A percentile compares a stretch with the other conserved stretches of the same genome.
phyloP scores from a whole-genome alignment of 2,888 invertebrate species.

The Caenorhabditis sp. region DNA sequence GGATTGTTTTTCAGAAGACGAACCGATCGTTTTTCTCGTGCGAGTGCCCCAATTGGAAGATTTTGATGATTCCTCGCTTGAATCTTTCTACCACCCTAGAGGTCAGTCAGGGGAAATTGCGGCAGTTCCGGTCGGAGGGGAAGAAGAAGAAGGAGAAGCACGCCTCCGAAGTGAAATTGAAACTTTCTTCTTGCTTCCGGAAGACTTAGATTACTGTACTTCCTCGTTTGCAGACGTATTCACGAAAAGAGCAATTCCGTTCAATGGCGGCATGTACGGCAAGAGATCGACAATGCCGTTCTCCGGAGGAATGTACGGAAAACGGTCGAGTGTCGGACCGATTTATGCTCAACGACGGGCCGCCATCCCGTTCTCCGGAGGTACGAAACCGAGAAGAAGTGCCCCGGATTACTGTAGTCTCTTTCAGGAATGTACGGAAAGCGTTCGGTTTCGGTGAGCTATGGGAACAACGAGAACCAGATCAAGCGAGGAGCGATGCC shows the following conservation, averaged over 20 bases:
- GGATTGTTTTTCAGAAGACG: constrained; percentile 20
- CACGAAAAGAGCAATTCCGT: constrained; percentile 58
- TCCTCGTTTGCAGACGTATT: constrained; percentile 32
- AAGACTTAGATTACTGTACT: no score
- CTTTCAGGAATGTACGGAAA: constrained; percentile 58
- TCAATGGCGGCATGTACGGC: constrained; percentile 69
- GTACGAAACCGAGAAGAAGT: constrained; percentile 7
- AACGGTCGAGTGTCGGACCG: constrained; percentile 37
- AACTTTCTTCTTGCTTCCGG: no score
- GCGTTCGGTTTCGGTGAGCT: constrained; percentile 39
- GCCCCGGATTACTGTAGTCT: not conserved
- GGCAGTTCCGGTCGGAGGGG: not conserved
- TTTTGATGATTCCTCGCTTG: constrained; percentile 18
- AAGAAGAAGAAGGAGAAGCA: no score
- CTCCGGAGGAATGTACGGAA: constrained; percentile 67
- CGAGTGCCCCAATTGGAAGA: constrained; percentile 13
- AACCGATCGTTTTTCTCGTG: constrained; percentile 24
- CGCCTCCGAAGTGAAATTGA: constrained; percentile 21
- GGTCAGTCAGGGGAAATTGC: no score
- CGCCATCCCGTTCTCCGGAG: constrained; percentile 46
- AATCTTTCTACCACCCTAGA: constrained; percentile 26
- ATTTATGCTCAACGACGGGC: constrained; percentile 44
- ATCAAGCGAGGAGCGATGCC: constrained; percentile 55
- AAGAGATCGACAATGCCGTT: constrained; percentile 63
- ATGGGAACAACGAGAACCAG: constrained; percentile 49